Conservation (phyloP, 2,888 invertebrate species). For the Amphipyra berbera region DNA sequence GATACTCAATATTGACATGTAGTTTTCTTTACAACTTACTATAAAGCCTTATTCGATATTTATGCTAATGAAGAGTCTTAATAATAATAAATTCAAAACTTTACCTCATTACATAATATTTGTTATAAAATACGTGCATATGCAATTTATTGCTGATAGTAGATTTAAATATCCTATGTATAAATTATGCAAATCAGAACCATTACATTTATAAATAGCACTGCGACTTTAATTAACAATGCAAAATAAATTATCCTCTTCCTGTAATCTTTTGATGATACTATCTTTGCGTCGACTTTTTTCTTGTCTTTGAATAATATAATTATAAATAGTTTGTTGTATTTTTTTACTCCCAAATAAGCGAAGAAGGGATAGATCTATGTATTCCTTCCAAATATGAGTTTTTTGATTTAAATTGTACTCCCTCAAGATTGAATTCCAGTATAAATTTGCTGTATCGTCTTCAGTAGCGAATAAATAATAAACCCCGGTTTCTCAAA, state of each 20-base stretch:
- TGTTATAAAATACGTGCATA: conserved; percentile 1
- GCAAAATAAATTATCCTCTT: conserved; percentile 39
- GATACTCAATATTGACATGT: too few relatives aligned
- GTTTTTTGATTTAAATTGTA: too few relatives aligned
- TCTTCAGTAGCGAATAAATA: too few relatives aligned
- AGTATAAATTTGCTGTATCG: too few relatives aligned
- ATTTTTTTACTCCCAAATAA: too few relatives aligned
- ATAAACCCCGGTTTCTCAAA: too few relatives aligned
- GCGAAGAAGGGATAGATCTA: too few relatives aligned
- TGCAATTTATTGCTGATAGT: conserved; percentile 4
- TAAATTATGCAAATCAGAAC: conserved; percentile 37
- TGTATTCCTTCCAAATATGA: too few relatives aligned
- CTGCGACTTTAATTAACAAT: conserved; percentile 34
- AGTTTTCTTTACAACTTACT: too few relatives aligned
- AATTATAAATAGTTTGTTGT: not conserved
- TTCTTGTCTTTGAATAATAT: conserved; percentile 7
- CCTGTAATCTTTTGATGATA: conserved; percentile 42
- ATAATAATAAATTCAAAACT: not conserved
- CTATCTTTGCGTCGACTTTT: conserved; percentile 29
- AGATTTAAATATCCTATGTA: conserved; percentile 1
- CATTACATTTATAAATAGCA: conserved; percentile 24
- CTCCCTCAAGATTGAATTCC: too few relatives aligned
- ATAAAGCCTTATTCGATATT: not conserved
- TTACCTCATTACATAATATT: conserved; percentile 1
- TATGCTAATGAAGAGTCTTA: not conserved